These are phyloP conservation scores for Drosophila suzukii DNA, from an alignment of 1,140 invertebrate species.

Conservation along the genomic window DNA sequence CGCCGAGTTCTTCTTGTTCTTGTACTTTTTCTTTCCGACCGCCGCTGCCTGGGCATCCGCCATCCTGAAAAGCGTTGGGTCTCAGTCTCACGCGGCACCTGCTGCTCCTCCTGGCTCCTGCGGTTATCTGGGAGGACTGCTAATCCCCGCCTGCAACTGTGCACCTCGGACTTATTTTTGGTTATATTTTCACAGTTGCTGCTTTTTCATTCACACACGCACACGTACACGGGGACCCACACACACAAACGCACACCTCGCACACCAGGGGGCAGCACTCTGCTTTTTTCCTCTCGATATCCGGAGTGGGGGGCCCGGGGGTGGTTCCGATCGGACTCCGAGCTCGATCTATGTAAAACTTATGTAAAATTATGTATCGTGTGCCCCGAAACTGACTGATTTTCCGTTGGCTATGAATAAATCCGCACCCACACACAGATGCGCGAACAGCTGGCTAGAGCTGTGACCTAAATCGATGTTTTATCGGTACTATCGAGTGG, in stretches of 20 bases:
- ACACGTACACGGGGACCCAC: slow-evolving; percentile 23
- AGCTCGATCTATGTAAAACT: slow-evolving; percentile 27
- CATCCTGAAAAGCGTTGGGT: slow-evolving; percentile 29
- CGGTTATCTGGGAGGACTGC: not conserved
- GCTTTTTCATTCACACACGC: slow-evolving; percentile 77
- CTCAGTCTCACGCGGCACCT: slow-evolving; percentile 1
- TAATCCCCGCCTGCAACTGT: slow-evolving; percentile 15
- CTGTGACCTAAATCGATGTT: not conserved
- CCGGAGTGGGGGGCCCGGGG: slow-evolving; percentile 19
- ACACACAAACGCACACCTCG: slow-evolving; percentile 19
- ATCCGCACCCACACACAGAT: slow-evolving; percentile 50
- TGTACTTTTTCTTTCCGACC: slow-evolving; percentile 63
- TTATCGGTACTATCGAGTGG: not conserved
- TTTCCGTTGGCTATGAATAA: slow-evolving; percentile 66
- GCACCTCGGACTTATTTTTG: slow-evolving; percentile 65
- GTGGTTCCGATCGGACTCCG: slow-evolving; percentile 6
- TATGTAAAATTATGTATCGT: slow-evolving; percentile 50
- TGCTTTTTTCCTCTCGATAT: slow-evolving; percentile 22
- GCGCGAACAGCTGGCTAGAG: slow-evolving; percentile 53
- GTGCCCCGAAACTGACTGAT: slow-evolving; percentile 33
- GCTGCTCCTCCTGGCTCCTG: slow-evolving; percentile 4
- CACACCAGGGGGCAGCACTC: slow-evolving; percentile 2
- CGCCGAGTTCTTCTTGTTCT: slow-evolving; percentile 61
- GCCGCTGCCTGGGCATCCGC: slow-evolving; percentile 60
- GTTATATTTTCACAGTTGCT: slow-evolving; percentile 79